Conservation (phyloP, 2,888 invertebrate genomes). For the Tetanocera ferruginea region DNA sequence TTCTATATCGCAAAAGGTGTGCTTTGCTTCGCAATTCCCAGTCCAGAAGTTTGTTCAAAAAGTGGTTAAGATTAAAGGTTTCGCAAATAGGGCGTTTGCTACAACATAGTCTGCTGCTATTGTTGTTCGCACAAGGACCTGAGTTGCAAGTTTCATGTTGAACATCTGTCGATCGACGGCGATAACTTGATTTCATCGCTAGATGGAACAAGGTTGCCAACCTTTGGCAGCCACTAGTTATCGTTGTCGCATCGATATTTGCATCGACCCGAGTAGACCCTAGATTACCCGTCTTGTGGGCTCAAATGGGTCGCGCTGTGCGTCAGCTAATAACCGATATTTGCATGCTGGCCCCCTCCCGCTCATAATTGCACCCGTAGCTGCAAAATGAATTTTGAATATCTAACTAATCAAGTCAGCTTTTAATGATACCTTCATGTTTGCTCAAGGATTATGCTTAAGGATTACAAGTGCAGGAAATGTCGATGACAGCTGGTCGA, state of each 20-base stretch:
- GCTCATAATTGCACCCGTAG: constrained; percentile 6
- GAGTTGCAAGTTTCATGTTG: constrained; percentile 47
- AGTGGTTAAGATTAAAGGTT: constrained; percentile 24
- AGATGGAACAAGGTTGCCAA: not conserved
- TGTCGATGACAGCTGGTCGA: constrained; percentile 17
- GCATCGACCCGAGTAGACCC: not conserved
- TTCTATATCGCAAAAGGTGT: not conserved
- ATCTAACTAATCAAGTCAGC: not conserved
- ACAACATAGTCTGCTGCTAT: not conserved
- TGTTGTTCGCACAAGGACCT: constrained; percentile 23
- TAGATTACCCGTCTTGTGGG: not conserved
- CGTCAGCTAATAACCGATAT: constrained; percentile 33
- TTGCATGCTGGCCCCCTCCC: constrained; percentile 27
- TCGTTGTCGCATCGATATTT: not conserved
- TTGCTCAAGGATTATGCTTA: not conserved
- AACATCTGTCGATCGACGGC: constrained; percentile 65
- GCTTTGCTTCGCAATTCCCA: not conserved
- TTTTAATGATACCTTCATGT: constrained; percentile 8
- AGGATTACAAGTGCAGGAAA: constrained; percentile 32
- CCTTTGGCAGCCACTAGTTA: not conserved
- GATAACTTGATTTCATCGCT: constrained; percentile 60
- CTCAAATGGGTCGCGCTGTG: constrained; percentile 16
- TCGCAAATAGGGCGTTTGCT: constrained; percentile 30
- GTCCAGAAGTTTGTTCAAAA: not conserved
- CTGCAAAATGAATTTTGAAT: not conserved